Evolutionary conservation across 2,888 invertebrate species (phyloP), one percentile per base, ranked within the genome.

Genomic region (Drosophila nigritarsus): DNA sequence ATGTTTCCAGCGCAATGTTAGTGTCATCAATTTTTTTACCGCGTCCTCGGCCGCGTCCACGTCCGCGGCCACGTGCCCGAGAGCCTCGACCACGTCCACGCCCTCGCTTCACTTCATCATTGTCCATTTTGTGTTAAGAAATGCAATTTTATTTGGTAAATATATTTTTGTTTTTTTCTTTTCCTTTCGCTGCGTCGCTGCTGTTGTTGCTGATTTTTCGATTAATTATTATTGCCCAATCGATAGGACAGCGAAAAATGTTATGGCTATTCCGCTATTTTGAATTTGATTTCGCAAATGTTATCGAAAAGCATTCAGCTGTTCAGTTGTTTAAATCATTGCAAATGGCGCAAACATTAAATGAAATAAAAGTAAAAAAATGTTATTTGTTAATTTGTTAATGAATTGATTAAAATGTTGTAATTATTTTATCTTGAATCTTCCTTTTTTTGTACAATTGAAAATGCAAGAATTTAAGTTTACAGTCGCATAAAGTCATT

Each of bases 1-100:
- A 80, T 62, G 83, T 56, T 53, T 81, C 84, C 2, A 78, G 24
- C 7, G 66, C 51, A 27, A 15, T 71, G 53, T 51, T 65, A 42
- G 54, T 64, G 94, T 95, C 96, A 54, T 91, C 91, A 1, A 95
- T 94, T 59, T 96, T 96, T 92, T 96, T 97, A 24, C 96, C 96
- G 73, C 97, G 94, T 61, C 97, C 96, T 38, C 97, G 95, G 30
- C 96, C 96, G 40, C 97, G 94, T n/a, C 97, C 97, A 38, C 97
- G 94, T 55, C 96, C 96, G 85, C 97, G 94, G 27, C 96, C 96
- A 63, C 97, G 95, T 48, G 94, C 93, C 89, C 96, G 95, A 89
- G 95, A 82, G 27, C 92, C 92, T 3, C 93, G 91, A 34, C 92
- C 93, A 49, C 93, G 91, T 18, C 92, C 92, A 18, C 92, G 92